Evolutionary conservation across 2,797 vertebrate species (phyloP), one percentile per base, ranked within the genome.

Genomic region (Sebastes hubbsi): DNA sequence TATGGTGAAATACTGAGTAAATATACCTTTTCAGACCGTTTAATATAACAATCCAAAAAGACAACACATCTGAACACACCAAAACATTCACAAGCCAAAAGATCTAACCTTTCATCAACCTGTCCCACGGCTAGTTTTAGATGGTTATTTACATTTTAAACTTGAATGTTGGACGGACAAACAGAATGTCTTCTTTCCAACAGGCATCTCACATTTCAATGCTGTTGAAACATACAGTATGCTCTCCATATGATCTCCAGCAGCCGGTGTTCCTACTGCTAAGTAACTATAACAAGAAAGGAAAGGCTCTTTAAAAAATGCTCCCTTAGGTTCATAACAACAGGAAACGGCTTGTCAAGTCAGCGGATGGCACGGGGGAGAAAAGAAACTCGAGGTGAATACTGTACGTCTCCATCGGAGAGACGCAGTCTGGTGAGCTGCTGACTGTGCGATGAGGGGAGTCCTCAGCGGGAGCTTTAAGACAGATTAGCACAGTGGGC

Each of bases 261-360:
- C 75, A 83, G 77, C 74, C 61, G 38, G 20, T 67, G 60, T 60
- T 24, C 72, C 80, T 46, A 11, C 12, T 8, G 80, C 79, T 74
- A 29, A 60, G 91, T 93, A 75, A 90, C 93, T 81, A 91, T 88
- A 87, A 91, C 90, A 93, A 95, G 90, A 71, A 89, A 58, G 32
- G 34, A 78, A 77, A 85, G 56, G 68, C 72, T 82, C 60, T 83
- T 81, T 78, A 71, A 70, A 77, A 84, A 80, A 71, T 1, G 16
- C 25, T 85, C 77, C 75, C 68, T 72, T 55, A 75, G 81, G 81
- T 64, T 76, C n/a, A 58, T 60, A 85, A 79, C 73, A 71, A 77
- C 78, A 86, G 81, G 64, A 90, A 87, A 79, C 56, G 32, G 87
- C 75, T 78, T 78, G 83, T 64, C 81, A 75, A 77, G 70, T 85